Evolutionary conservation across 2,797 vertebrate species (phyloP).

Genomic region (Mormyrops boulengeri): DNA sequence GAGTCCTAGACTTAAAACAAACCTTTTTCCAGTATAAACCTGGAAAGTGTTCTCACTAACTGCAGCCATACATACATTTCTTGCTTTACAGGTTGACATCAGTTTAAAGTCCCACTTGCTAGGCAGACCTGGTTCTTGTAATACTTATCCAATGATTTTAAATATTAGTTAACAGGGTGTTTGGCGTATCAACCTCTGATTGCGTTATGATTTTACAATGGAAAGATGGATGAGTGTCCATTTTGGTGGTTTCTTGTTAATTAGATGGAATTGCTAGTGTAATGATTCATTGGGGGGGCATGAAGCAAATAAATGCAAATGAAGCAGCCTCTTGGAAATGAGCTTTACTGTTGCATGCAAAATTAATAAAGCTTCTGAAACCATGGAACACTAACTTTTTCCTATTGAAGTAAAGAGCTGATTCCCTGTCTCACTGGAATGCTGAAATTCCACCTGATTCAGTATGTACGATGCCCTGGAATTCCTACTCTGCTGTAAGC

Average conservation of each 20-base stretch:
- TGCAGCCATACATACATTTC: background rate
- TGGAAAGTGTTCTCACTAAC: background rate
- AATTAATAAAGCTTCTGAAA: background rate
- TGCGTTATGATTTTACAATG: constrained; percentile 57
- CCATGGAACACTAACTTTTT: background rate
- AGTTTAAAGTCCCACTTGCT: background rate
- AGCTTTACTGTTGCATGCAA: background rate
- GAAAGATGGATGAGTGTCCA: constrained; percentile 45
- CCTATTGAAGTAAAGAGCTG: background rate
- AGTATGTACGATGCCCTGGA: background rate
- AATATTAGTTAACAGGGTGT: constrained; percentile 59
- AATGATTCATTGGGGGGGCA: constrained; percentile 33
- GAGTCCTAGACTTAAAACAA: background rate
- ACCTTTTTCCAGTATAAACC: background rate
- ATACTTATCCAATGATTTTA: constrained; percentile 55
- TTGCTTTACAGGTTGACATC: background rate
- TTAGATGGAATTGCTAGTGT: constrained; percentile 47
- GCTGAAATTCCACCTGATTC: background rate
- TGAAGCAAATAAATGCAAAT: constrained; percentile 39
- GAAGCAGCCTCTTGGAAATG: background rate
- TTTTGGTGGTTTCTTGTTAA: constrained; percentile 49
- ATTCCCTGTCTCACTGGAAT: background rate
- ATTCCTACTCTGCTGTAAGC: background rate
- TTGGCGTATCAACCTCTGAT: constrained; percentile 54
- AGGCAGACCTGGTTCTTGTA: constrained; percentile 54